phyloP scores from a whole-genome alignment of 1,140 invertebrate genomes.

The Orchesella cincta region DNA sequence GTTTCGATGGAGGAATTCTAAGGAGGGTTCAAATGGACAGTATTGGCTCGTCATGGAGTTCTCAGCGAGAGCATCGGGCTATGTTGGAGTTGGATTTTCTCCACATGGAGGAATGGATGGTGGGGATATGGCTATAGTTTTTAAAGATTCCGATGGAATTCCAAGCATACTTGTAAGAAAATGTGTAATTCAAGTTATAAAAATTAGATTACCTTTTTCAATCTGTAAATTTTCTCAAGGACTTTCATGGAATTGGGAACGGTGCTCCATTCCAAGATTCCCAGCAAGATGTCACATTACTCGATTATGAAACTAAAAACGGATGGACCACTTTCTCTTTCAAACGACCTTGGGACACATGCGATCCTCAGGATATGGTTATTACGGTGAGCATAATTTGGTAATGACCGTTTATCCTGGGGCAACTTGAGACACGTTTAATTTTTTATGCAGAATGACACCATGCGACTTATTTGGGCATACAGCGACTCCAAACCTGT shows the following conservation, averaged over 20 bases:
- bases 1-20: conserved; percentile 30
- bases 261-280: conserved; percentile 11
- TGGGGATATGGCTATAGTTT: conserved; percentile 76
- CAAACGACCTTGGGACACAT: conserved; percentile 71
- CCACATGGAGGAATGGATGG: conserved; percentile 70
- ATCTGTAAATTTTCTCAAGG: conserved; percentile 19
- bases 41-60: conserved; percentile 58
- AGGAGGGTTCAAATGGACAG: conserved; percentile 37
- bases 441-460: conserved; percentile 68
- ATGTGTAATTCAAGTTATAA: no score
- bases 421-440: conserved; percentile 1
- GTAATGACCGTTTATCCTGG: no score
- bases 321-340: background rate
- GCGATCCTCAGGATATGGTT: conserved; percentile 68
- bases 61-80: conserved; percentile 68
- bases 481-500: conserved; percentile 59
- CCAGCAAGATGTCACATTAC: background rate
- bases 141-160: conserved; percentile 64
- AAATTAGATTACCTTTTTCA: conserved; percentile 33
- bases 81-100: conserved; percentile 74
- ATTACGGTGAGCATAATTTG: conserved; percentile 57
- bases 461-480: conserved; percentile 75
- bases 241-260: conserved; percentile 27
- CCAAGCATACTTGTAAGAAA: conserved; percentile 43
- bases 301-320: background rate